phyloP scores from a whole-genome alignment of 2,113 vertebrate species.

The Leptodactylus fuscus region DNA sequence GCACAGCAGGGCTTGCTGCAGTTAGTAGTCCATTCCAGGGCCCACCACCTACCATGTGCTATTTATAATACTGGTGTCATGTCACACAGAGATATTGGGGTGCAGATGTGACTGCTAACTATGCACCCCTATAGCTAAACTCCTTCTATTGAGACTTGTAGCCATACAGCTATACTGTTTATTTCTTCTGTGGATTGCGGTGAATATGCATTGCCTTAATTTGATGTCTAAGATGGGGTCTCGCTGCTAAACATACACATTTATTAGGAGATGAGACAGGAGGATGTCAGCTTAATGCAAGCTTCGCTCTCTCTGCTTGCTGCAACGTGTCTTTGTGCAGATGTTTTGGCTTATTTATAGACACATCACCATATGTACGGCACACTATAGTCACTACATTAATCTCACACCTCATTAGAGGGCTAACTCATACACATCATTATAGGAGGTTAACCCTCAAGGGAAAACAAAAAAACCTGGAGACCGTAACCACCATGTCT shows the following conservation, averaged over 20 bases:
- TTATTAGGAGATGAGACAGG: neutral
- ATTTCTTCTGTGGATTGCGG: neutral
- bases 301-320: neutral
- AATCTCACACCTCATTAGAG: conserved; percentile 4
- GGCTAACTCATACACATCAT: neutral
- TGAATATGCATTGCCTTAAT: neutral
- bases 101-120: no score
- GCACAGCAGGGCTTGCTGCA: no score
- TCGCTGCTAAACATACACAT: conserved; percentile 6
- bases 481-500: neutral
- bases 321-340: neutral
- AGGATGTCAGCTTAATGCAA: neutral
- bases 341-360: conserved; percentile 34
- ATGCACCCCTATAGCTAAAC: neutral
- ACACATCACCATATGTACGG: conserved; percentile 28
- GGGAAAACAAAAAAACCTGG: neutral
- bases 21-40: no score
- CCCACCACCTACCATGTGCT: no score
- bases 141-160: neutral
- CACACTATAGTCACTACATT: neutral
- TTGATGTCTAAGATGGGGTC: neutral
- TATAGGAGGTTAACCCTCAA: neutral
- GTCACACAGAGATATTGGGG: no score
- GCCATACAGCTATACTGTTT: no score
- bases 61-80: no score